Conservation (phyloP, 2,888 invertebrate species). For the Sminthurides aquaticus region DNA sequence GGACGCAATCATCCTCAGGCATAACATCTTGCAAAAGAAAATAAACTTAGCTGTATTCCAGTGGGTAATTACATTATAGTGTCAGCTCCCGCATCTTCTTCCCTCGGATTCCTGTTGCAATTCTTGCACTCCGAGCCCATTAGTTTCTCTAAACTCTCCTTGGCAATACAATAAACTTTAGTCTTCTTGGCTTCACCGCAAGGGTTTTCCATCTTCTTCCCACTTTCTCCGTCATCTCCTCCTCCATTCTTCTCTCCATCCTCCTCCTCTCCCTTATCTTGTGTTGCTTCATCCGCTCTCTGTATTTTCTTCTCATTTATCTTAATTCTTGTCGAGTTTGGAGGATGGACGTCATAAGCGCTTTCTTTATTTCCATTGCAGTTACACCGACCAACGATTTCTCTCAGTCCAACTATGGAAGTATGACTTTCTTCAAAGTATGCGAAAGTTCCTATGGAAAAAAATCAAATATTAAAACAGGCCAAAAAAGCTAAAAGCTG, state of each 20-base stretch:
- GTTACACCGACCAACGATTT: conserved; percentile 52
- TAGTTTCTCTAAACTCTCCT: conserved; percentile 36
- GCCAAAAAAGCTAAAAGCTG: background rate
- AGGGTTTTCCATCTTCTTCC: conserved; percentile 9
- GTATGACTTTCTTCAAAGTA: conserved; percentile 90
- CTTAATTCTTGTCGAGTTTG: background rate
- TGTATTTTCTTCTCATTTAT: background rate
- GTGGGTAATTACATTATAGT: too few species aligned
- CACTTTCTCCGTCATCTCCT: too few species aligned
- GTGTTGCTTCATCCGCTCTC: conserved; percentile 1
- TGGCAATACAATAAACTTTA: conserved; percentile 38
- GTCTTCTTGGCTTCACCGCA: conserved; percentile 11
- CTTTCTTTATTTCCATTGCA: background rate
- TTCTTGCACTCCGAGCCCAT: conserved; percentile 29
- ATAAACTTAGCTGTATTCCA: too few species aligned
- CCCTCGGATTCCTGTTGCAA: background rate
- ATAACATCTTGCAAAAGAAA: too few species aligned
- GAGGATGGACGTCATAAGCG: background rate
- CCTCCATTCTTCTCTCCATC: too few species aligned
- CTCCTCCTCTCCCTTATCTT: background rate
- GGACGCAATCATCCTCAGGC: too few species aligned
- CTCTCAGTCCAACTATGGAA: conserved; percentile 86
- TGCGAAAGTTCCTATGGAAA: conserved; percentile 58
- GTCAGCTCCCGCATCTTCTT: too few species aligned
- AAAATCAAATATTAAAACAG: background rate